Base-by-base conservation (phyloP, 2,888 invertebrate species). In the Nomada hirtipes region DNA sequence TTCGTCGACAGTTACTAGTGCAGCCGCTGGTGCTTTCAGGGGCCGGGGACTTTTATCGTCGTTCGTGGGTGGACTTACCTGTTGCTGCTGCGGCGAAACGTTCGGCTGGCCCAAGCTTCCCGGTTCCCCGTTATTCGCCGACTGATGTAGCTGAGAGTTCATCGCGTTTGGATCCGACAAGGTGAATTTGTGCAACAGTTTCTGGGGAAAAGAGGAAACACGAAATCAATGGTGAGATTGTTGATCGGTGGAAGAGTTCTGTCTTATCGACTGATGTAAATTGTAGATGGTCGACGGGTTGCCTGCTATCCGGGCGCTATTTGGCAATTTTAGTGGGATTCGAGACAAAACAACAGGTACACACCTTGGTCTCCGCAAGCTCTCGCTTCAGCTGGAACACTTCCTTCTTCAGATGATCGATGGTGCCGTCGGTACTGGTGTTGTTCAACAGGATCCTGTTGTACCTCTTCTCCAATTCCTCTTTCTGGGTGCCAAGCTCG, bases 41-140 rank as follows among this genome's bases (percentile, higher is more conserved):
- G 93, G 92, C 77, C 85, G 89, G 68, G 91, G 91, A 83, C 83
- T 89, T 76, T 87, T 89, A 77, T 82, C 89, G 79, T 89, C 89
- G 88, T 91, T 89, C 85, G 87, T 91, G 64, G 91, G 90, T 68
- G 87, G 88, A 92, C 93, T 93, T 92, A 93, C 93, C 93, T 93
- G 93, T 83, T 91, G 90, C n/a, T 87, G 88, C 13, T 77, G 80
- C 60, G 88, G 86, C 53, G 89, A 84, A 57, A 59, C 57, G 20
- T 76, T 82, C n/a, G 72, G 79, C 47, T 82, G 82, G 42, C 81
- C 86, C 36, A 71, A 47, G 36, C n/a, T 71, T 10, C 18, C 61
- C 57, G 75, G 44, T 20, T 50, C 44, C 9, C 20, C 65, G 26
- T 18, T 59, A n/a, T n/a, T 11, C 55, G 26, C 15, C 65, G 84